A percentile compares a stretch with the other conserved stretches of the same genome.
Evolutionary conservation across 2,888 invertebrate species (phyloP).

Genomic region (Lutraria lutraria): DNA sequence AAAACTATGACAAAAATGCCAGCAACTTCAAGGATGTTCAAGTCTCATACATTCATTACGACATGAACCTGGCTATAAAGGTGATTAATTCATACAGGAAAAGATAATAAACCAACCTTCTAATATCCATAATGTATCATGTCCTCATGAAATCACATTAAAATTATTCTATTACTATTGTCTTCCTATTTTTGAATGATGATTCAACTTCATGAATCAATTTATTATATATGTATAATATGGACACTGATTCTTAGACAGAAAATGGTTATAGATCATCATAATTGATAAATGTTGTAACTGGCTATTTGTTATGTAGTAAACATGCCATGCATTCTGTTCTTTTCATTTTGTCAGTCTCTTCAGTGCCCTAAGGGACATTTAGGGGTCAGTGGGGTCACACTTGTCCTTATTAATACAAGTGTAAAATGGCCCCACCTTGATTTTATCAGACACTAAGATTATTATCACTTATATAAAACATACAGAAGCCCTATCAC

Average conservation of each 20-base stretch:
- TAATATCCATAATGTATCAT: background rate
- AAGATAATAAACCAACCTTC: constrained; percentile 1
- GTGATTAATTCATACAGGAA: background rate
- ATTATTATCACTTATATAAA: constrained; percentile 6
- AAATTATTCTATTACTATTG: background rate
- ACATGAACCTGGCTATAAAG: background rate
- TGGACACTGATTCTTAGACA: background rate
- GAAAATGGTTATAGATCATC: background rate
- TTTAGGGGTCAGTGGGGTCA: constrained; percentile 26
- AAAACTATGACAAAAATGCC: background rate
- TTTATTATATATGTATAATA: background rate
- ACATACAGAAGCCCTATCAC: background rate
- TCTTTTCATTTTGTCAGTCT: background rate
- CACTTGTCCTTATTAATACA: constrained; percentile 27
- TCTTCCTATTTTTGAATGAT: background rate
- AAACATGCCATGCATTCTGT: constrained; percentile 39
- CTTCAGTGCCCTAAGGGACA: constrained; percentile 7
- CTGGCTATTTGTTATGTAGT: constrained; percentile 22
- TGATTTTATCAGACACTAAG: constrained; percentile 40
- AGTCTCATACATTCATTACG: background rate
- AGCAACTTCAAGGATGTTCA: background rate
- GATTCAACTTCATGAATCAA: background rate
- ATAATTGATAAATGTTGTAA: constrained; percentile 32
- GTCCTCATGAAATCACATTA: background rate
- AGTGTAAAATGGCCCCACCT: constrained; percentile 11